phyloP scores from a whole-genome alignment of 2,113 vertebrate species.

The Trochalopteron elliotii region DNA sequence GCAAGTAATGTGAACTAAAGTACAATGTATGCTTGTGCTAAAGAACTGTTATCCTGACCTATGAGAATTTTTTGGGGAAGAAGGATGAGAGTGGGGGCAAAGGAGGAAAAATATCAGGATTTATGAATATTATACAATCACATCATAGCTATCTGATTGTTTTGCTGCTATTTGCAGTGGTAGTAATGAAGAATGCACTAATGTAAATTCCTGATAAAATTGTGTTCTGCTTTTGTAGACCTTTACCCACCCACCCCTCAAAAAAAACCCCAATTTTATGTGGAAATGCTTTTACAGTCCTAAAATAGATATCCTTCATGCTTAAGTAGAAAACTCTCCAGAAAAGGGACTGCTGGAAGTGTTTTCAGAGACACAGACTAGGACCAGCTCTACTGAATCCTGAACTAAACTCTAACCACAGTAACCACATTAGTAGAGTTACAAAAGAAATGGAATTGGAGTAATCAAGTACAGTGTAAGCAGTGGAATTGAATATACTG shows the following conservation, averaged over 20 bases:
- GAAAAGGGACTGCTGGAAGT: neutral
- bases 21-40: neutral
- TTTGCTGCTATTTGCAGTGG: neutral
- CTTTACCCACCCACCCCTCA: fast-evolving
- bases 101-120: neutral
- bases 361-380: neutral
- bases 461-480: neutral
- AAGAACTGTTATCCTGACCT: neutral
- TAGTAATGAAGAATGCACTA: neutral
- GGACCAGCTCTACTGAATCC: neutral
- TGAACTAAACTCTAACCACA: neutral
- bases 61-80: neutral
- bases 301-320: neutral
- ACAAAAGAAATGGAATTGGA: neutral
- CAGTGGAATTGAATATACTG: neutral
- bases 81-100: neutral
- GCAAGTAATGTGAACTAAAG: neutral
- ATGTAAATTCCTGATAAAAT: neutral
- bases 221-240: neutral
- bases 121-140: neutral
- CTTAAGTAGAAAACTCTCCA: neutral
- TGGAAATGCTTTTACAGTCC: neutral
- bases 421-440: neutral
- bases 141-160: neutral
- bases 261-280: neutral